Evolutionary conservation across 2,113 vertebrate genomes (phyloP), one percentile per base, ranked within the genome.

Genomic region (Notiomystis cincta): DNA sequence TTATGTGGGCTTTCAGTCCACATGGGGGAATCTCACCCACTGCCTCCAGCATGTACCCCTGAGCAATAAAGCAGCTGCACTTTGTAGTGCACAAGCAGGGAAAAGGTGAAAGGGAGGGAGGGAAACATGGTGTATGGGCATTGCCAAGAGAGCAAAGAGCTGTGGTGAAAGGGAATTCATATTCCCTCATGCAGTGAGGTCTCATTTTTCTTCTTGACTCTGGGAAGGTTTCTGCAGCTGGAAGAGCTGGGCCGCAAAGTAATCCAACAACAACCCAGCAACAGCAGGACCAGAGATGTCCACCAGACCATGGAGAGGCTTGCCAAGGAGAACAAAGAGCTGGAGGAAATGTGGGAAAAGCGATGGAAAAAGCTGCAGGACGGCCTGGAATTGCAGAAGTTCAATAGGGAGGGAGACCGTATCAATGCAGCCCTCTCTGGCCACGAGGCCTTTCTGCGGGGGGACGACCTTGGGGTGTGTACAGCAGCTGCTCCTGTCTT

Each of bases 401-500:
- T 98, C 85, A 97, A 98, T 57, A 97, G 90, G 78, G 99, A 99
- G 48, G 98, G 97, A 31, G 98, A 98, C 67, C 93, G 96, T 38
- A 98, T 99, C 33, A 97, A 98, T 54, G 97, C 98, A 19, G 90
- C 98, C 33, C 97, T 99, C 81, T 98, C 98, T 25, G 98, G 98
- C 77, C 98, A 98, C 1, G 98, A 98, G 90, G 97, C 98, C 54
- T 98, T 98, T 76, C 98, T 99, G 19, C 89, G 65, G 38, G 98
- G 98, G 48, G 80, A 95, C 67, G 96, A 98, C n/a, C 95, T 99
- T 14, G 98, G 98, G 98, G 99, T 99, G 98, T 61, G 97, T 88
- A 62, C 11, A 58, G n/a, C 30, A 78, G 24, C 50, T 62, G 42
- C 9, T 40, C 48, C 37, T 76, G 3, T 60, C 77, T 88, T 38